A percentile compares a stretch with the other conserved stretches of the same genome.
Conservation (phyloP, 1,140 invertebrate species). For the Bombus sibiricus region DNA sequence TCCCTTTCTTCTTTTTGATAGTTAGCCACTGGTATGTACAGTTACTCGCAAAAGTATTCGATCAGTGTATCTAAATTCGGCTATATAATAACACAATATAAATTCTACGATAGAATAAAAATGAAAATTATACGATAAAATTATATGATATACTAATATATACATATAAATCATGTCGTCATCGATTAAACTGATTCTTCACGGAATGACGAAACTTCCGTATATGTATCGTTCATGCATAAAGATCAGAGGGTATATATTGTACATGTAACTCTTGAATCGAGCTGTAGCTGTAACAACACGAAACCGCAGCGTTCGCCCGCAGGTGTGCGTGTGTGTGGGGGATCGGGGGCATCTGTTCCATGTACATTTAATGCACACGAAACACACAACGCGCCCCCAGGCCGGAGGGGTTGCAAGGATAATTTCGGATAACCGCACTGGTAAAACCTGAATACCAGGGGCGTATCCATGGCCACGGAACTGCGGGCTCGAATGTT, state of each 20-base stretch:
- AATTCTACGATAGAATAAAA: too few species aligned
- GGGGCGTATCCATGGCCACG: conserved; percentile 30
- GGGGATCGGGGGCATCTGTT: conserved; percentile 8
- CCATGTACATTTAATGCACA: conserved; percentile 36
- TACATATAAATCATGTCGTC: neutral
- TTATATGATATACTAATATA: too few species aligned
- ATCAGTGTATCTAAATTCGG: too few species aligned
- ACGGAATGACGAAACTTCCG: neutral
- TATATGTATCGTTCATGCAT: neutral
- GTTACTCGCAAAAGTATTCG: too few species aligned
- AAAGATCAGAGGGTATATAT: neutral
- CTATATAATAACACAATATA: too few species aligned
- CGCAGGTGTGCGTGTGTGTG: conserved; percentile 1
- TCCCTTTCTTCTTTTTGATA: neutral
- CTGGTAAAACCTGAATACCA: conserved; percentile 55
- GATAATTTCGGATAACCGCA: conserved; percentile 69
- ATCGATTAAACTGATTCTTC: neutral
- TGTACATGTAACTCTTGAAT: neutral
- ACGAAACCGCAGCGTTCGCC: neutral
- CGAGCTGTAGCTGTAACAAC: neutral
- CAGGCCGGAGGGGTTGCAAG: conserved; percentile 53
- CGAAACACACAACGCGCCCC: conserved; percentile 52
- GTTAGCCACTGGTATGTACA: too few species aligned
- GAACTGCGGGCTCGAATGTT: neutral
- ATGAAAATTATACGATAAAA: too few species aligned